Conservation (phyloP, 2,113 vertebrate species). For the Progne subis region DNA sequence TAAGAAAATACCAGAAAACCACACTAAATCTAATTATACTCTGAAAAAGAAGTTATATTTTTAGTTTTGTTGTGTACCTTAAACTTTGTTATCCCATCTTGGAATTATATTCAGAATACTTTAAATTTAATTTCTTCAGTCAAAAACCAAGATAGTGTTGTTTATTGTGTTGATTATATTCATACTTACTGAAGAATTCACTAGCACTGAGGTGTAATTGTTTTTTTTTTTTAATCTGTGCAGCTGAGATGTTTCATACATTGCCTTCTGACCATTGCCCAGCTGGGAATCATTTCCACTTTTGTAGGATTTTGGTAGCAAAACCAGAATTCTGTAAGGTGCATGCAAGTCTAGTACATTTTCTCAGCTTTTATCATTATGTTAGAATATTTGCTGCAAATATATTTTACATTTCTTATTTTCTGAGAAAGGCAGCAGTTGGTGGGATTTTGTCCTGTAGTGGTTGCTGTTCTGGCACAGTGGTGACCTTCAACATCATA, state of each 20-base stretch:
- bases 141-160: constrained; percentile 70
- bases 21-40: background rate
- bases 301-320: constrained; percentile 49
- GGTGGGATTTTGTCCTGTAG: background rate
- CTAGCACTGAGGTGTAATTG: constrained; percentile 70
- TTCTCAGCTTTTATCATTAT: background rate
- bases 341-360: background rate
- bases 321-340: constrained; percentile 6
- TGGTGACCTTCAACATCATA: background rate
- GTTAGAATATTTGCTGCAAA: background rate
- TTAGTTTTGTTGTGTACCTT: constrained; percentile 58
- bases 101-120: constrained; percentile 69
- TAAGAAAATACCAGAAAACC: background rate
- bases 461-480: background rate
- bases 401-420: background rate
- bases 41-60: constrained; percentile 47
- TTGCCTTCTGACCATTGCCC: constrained; percentile 66
- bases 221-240: constrained; percentile 68
- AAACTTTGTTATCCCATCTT: constrained; percentile 68
- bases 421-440: background rate
- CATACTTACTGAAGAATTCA: constrained; percentile 70
- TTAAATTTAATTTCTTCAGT: constrained; percentile 73
- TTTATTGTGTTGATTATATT: constrained; percentile 71
- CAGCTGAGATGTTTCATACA: constrained; percentile 62
- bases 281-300: constrained; percentile 57